A percentile compares a stretch with the other conserved stretches of the same genome.
phyloP scores from a whole-genome alignment of 92 coral and sea anemone genomes.

The Porites cylindrica region DNA sequence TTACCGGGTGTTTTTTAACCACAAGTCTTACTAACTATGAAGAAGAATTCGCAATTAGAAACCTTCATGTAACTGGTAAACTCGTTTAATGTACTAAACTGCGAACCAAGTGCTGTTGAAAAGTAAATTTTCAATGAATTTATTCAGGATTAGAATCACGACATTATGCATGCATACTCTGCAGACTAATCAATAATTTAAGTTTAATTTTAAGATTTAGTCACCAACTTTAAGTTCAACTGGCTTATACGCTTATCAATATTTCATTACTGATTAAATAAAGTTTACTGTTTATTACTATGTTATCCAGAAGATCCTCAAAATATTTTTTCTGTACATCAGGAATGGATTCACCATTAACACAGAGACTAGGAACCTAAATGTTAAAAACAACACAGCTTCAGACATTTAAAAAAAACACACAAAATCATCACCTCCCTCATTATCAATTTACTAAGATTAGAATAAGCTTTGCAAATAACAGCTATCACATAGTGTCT shows the following conservation, averaged over 20 bases:
- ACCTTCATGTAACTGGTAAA: no score
- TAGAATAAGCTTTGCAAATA: no score
- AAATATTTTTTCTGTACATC: conserved; percentile 56
- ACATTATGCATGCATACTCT: no score
- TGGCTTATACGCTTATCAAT: not conserved
- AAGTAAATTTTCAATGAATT: no score
- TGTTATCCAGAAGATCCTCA: conserved; percentile 83
- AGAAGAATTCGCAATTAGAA: no score
- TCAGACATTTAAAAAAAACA: conserved; percentile 7
- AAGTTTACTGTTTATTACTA: conserved; percentile 55
- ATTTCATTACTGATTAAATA: not conserved
- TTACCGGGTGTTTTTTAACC: no score
- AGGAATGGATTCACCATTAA: conserved; percentile 81
- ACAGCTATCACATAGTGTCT: not conserved
- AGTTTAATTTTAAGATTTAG: not conserved
- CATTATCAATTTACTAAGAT: not conserved
- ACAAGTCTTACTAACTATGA: no score
- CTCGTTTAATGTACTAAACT: no score
- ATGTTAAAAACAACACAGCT: conserved; percentile 16
- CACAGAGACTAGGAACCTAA: conserved; percentile 93
- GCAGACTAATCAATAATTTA: no score
- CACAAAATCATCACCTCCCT: not conserved
- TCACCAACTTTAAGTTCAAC: no score
- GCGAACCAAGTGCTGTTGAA: no score
- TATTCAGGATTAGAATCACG: no score